A percentile compares a stretch with the other conserved stretches of the same genome.
Conservation (phyloP, 2,113 vertebrate genomes). For the Polyodon spathula region DNA sequence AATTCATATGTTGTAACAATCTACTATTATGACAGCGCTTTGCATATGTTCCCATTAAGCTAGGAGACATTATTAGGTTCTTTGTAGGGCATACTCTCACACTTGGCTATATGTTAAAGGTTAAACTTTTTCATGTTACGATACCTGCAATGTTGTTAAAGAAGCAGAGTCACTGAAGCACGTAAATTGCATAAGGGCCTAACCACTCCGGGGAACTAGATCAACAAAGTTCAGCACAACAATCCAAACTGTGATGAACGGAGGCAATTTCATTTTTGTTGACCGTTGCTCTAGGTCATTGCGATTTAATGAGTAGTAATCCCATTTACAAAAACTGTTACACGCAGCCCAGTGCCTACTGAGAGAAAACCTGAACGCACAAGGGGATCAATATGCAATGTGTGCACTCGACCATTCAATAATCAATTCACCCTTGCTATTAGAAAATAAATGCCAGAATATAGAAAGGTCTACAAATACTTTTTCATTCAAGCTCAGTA, state of each 20-base stretch:
- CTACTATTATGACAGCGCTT: too few relatives aligned
- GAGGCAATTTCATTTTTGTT: conserved; percentile 45
- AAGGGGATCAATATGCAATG: conserved; percentile 56
- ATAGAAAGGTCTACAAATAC: too few relatives aligned
- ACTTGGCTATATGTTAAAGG: background rate
- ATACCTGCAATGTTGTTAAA: conserved; percentile 9
- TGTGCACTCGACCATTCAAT: conserved; percentile 51
- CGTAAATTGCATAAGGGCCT: conserved; percentile 26
- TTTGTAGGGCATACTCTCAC: background rate
- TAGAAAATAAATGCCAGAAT: conserved; percentile 49
- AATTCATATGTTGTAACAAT: too few relatives aligned
- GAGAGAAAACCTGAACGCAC: conserved; percentile 43
- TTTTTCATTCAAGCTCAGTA: background rate
- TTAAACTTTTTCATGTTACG: background rate
- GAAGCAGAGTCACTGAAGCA: conserved; percentile 28
- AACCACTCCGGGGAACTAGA: conserved; percentile 22
- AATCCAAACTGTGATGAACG: conserved; percentile 45
- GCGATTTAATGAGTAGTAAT: conserved; percentile 58
- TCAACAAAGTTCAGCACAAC: conserved; percentile 29
- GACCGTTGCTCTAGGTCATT: conserved; percentile 47
- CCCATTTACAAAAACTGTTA: conserved; percentile 50
- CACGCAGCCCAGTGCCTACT: conserved; percentile 40
- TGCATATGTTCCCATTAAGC: too few relatives aligned
- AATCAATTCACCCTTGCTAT: conserved; percentile 59
- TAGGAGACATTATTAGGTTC: background rate